A percentile compares a stretch with the other conserved stretches of the same genome.
Evolutionary conservation across 2,797 vertebrate genomes (phyloP).

Genomic region (Onychomys arenicola): DNA sequence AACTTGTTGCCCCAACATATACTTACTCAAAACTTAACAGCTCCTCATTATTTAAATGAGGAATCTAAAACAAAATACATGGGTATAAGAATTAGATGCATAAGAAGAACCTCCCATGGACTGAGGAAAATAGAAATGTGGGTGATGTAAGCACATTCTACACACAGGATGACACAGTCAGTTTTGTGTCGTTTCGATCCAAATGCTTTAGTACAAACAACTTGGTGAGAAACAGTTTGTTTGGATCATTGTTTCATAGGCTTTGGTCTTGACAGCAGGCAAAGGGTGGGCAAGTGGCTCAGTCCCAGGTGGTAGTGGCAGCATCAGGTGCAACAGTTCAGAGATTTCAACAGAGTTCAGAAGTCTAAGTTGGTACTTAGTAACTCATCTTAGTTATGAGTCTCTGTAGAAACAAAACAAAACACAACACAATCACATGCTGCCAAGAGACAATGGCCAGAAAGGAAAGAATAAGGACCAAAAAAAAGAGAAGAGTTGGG

Average conservation of each 20-base stretch:
- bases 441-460: not conserved
- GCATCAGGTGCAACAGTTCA: not conserved
- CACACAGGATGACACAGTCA: not conserved
- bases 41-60: not conserved
- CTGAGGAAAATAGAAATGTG: not conserved
- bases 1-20: not conserved
- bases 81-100: not conserved
- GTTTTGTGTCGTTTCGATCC: not conserved
- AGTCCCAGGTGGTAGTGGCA: not conserved
- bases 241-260: not conserved
- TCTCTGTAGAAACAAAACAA: not conserved
- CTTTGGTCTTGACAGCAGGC: not conserved
- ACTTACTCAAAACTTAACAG: not conserved
- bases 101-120: not conserved
- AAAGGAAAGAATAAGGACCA: not conserved
- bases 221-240: not conserved
- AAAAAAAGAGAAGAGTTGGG: too few relatives aligned
- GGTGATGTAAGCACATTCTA: fast-evolving
- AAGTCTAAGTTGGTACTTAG: not conserved
- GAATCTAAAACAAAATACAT: not conserved
- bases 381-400: not conserved
- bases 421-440: not conserved
- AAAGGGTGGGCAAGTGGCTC: not conserved
- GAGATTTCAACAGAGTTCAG: not conserved
- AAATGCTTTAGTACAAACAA: not conserved